phyloP scores from a whole-genome alignment of 2,888 invertebrate genomes.

The Heliconius ethilla region DNA sequence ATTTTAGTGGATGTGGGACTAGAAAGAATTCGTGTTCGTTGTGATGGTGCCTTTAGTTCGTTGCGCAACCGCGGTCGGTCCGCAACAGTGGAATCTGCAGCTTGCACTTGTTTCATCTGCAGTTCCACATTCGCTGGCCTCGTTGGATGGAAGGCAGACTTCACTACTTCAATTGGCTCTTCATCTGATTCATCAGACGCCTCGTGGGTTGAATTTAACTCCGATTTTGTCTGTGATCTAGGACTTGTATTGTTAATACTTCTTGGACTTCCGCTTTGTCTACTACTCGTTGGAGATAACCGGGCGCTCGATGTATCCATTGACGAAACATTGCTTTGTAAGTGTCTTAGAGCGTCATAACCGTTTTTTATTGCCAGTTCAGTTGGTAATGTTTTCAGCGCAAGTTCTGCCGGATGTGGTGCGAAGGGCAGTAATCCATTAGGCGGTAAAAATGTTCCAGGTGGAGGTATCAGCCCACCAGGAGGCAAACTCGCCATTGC shows the following conservation, averaged over 20 bases:
- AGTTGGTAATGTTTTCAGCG: slow-evolving; percentile 74
- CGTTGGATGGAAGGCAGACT: slow-evolving; percentile 88
- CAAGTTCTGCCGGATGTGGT: slow-evolving; percentile 78
- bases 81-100: slow-evolving; percentile 83
- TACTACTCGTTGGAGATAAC: slow-evolving; percentile 81
- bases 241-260: slow-evolving; percentile 71
- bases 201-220: slow-evolving; percentile 84
- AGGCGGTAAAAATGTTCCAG: slow-evolving; percentile 81
- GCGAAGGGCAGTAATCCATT: slow-evolving; percentile 80
- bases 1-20: slow-evolving; percentile 83
- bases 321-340: slow-evolving; percentile 74
- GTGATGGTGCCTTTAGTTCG: slow-evolving; percentile 84
- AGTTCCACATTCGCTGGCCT: slow-evolving; percentile 82
- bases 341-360: slow-evolving; percentile 78
- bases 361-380: slow-evolving; percentile 80
- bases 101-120: slow-evolving; percentile 79
- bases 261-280: slow-evolving; percentile 80
- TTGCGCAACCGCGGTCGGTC: slow-evolving; percentile 73
- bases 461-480: slow-evolving; percentile 81
- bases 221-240: slow-evolving; percentile 80
- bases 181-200: slow-evolving; percentile 86
- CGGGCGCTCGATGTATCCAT: slow-evolving; percentile 76
- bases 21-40: slow-evolving; percentile 72
- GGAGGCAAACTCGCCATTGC: slow-evolving; percentile 72
- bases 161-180: slow-evolving; percentile 88